These are phyloP conservation scores for Cyrtonyx montezumae DNA, from an alignment of 2,113 vertebrate species.

Conservation along the genomic window DNA sequence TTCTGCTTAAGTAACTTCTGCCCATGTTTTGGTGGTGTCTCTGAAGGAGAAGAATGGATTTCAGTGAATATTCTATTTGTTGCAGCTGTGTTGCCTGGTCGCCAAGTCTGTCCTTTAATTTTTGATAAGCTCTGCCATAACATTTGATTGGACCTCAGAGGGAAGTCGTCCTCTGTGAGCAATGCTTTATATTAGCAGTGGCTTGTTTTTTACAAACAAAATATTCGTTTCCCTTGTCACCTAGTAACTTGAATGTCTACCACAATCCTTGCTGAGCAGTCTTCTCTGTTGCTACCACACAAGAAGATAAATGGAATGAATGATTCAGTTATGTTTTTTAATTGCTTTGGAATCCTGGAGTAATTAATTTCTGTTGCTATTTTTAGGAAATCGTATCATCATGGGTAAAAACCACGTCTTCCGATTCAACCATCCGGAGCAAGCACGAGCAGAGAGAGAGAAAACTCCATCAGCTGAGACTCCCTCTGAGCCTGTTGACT, in stretches of 20 bases:
- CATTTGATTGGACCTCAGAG: background rate
- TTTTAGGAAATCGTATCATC: constrained; percentile 95
- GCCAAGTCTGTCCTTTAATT: background rate
- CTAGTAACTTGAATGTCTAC: background rate
- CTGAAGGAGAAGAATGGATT: background rate
- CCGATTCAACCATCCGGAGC: constrained; percentile 98
- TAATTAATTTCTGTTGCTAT: background rate
- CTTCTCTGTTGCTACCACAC: background rate
- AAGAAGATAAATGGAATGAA: background rate
- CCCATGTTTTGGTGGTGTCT: background rate
- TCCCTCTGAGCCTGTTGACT: constrained; percentile 98
- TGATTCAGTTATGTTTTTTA: background rate
- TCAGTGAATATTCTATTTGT: background rate
- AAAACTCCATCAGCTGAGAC: constrained; percentile 97
- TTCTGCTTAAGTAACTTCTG: background rate
- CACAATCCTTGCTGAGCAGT: background rate
- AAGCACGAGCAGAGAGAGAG: constrained; percentile 95
- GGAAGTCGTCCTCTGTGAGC: fast-evolving
- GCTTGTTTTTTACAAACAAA: background rate
- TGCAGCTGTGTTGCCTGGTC: background rate
- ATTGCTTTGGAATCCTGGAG: background rate
- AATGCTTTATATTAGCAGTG: background rate
- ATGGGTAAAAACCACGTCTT: constrained; percentile 99
- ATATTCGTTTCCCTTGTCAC: background rate
- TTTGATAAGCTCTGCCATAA: background rate